phyloP scores from a whole-genome alignment of 2,888 invertebrate species.

The Calliopum simillimum region DNA sequence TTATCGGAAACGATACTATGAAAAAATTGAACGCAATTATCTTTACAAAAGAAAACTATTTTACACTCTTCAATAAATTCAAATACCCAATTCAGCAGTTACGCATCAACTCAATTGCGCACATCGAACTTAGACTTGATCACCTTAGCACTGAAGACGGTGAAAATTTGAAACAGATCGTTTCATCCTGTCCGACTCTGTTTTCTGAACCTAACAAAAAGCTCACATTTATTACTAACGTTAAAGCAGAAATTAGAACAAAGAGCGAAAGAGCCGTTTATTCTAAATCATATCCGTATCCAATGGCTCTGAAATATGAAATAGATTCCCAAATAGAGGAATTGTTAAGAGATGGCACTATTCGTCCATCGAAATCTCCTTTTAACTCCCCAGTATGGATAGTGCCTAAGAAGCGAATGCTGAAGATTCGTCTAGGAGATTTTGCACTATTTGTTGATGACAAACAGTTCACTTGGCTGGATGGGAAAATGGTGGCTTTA shows the following conservation, averaged over 20 bases:
- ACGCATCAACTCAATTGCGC: neutral
- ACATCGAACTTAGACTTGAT: constrained; percentile 4
- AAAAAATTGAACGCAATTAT: constrained; percentile 20
- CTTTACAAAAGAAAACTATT: constrained; percentile 15
- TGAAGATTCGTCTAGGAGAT: too few species aligned
- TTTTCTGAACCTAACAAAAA: constrained; percentile 20
- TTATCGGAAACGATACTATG: constrained; percentile 28
- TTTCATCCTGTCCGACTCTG: constrained; percentile 2
- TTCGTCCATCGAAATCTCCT: constrained; percentile 1
- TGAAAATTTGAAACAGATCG: constrained; percentile 15
- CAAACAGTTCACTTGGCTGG: too few species aligned
- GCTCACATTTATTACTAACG: constrained; percentile 23
- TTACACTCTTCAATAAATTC: constrained; percentile 21
- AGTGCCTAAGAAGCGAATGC: too few species aligned
- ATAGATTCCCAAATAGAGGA: neutral
- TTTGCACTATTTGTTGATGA: too few species aligned
- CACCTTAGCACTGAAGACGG: constrained; percentile 1
- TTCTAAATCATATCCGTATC: constrained; percentile 1
- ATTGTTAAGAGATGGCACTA: neutral
- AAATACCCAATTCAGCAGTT: constrained; percentile 16
- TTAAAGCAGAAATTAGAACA: neutral
- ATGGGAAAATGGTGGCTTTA: too few species aligned
- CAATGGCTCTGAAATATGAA: neutral
- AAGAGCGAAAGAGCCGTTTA: neutral
- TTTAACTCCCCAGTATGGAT: constrained; percentile 7